Evolutionary conservation across 2,888 invertebrate genomes (phyloP).

Genomic region (Hipparchia sbordonii): DNA sequence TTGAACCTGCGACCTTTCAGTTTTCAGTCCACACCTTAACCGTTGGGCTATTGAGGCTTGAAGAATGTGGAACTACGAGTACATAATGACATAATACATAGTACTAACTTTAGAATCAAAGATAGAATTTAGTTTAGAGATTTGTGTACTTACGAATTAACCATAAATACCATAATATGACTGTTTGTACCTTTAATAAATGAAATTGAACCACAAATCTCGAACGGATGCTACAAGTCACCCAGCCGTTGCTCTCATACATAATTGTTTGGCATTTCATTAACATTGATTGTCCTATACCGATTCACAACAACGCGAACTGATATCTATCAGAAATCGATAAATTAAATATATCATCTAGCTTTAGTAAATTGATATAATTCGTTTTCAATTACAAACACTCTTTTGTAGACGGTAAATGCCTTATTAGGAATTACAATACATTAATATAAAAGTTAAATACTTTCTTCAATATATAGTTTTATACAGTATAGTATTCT

Average conservation of each 20-base stretch:
- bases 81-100: too few relatives aligned
- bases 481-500: conserved; percentile 55
- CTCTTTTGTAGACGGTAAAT: conserved; percentile 80
- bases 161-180: not conserved
- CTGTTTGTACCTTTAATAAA: not conserved
- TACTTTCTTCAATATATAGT: conserved; percentile 51
- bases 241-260: conserved; percentile 60
- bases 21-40: too few relatives aligned
- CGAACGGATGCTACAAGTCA: conserved; percentile 58
- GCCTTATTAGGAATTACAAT: conserved; percentile 79
- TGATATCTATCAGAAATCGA: conserved; percentile 39
- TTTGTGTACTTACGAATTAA: too few relatives aligned
- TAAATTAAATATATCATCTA: conserved; percentile 56
- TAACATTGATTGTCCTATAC: conserved; percentile 45
- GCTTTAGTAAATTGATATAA: conserved; percentile 70
- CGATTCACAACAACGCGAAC: conserved; percentile 39
- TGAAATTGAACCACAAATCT: conserved; percentile 35
- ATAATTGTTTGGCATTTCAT: conserved; percentile 68
- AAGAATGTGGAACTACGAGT: too few relatives aligned
- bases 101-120: too few relatives aligned
- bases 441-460: conserved; percentile 64
- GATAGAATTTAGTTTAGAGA: too few relatives aligned
- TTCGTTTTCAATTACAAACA: conserved; percentile 72
- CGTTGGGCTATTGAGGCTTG: too few relatives aligned
- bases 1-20: too few relatives aligned